These are phyloP conservation scores for Periplaneta americana DNA, from an alignment of 1,140 invertebrate genomes.

Conservation along the genomic window DNA sequence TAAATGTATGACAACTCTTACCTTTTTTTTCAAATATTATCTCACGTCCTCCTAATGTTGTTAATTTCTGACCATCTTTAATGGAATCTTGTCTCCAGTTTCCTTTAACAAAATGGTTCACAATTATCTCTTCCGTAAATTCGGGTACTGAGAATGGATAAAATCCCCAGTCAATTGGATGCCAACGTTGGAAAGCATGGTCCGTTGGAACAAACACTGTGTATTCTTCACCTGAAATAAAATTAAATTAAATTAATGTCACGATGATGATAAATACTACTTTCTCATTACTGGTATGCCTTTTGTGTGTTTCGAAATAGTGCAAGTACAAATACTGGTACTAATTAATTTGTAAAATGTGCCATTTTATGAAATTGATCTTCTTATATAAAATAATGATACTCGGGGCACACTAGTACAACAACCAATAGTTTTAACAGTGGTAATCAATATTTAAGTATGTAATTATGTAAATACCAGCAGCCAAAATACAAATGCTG, in stretches of 20 bases:
- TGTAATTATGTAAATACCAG: too few species aligned
- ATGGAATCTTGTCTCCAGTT: slow-evolving; percentile 49
- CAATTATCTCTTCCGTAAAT: slow-evolving; percentile 53
- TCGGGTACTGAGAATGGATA: slow-evolving; percentile 60
- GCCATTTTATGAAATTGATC: too few species aligned
- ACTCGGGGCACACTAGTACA: too few species aligned
- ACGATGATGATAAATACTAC: too few species aligned
- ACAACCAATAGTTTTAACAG: too few species aligned
- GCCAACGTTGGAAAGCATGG: slow-evolving; percentile 57
- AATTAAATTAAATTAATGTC: slow-evolving; percentile 16
- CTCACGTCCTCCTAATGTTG: slow-evolving; percentile 48
- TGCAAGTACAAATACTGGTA: too few species aligned
- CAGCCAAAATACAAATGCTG: too few species aligned
- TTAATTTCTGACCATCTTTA: slow-evolving; percentile 43
- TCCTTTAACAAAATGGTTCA: slow-evolving; percentile 54
- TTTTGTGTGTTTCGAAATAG: too few species aligned
- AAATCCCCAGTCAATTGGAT: slow-evolving; percentile 63
- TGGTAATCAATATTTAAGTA: too few species aligned
- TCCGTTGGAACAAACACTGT: slow-evolving; percentile 57
- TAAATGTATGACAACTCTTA: slow-evolving; percentile 32
- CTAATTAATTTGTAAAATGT: too few species aligned
- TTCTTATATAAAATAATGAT: too few species aligned
- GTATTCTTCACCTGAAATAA: slow-evolving; percentile 46
- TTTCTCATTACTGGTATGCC: too few species aligned
- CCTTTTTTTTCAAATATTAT: slow-evolving; percentile 47